Conservation (phyloP, 1,140 invertebrate genomes). For the Drosophila neocordata region DNA sequence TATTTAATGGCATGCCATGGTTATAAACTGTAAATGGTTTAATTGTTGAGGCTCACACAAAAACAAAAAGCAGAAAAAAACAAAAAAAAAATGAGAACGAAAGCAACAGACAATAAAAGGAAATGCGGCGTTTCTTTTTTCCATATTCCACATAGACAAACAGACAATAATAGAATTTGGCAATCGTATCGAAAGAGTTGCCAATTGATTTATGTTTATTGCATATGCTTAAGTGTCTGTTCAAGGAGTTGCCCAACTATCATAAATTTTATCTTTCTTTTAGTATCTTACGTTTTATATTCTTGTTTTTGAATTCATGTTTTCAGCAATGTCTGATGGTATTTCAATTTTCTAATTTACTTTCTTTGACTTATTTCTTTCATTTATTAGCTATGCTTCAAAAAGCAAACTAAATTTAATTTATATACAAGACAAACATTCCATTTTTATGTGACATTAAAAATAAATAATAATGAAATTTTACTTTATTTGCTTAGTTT, state of each 20-base stretch:
- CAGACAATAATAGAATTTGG: background rate
- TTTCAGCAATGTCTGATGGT: too few species aligned
- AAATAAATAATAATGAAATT: too few species aligned
- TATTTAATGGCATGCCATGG: slow-evolving; percentile 75
- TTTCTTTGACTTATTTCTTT: too few species aligned
- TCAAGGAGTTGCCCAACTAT: background rate
- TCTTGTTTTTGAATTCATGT: too few species aligned
- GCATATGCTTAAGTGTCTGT: background rate
- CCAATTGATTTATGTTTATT: background rate
- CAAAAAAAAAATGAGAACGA: slow-evolving; percentile 29
- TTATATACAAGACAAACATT: too few species aligned
- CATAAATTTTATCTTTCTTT: background rate
- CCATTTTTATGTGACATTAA: too few species aligned
- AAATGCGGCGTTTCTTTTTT: slow-evolving; percentile 17
- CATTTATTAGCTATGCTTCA: too few species aligned
- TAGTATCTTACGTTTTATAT: too few species aligned
- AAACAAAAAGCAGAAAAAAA: slow-evolving; percentile 14
- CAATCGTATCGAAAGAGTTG: slow-evolving; percentile 2
- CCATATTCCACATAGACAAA: background rate
- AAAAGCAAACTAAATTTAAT: too few species aligned
- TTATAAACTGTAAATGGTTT: slow-evolving; percentile 79
- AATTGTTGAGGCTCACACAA: slow-evolving; percentile 58
- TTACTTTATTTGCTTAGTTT: too few species aligned
- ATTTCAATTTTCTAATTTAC: too few species aligned
- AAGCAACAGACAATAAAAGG: slow-evolving; percentile 46